Evolutionary conservation across 2,113 vertebrate species (phyloP).

Genomic region (Gymnarchus niloticus): DNA sequence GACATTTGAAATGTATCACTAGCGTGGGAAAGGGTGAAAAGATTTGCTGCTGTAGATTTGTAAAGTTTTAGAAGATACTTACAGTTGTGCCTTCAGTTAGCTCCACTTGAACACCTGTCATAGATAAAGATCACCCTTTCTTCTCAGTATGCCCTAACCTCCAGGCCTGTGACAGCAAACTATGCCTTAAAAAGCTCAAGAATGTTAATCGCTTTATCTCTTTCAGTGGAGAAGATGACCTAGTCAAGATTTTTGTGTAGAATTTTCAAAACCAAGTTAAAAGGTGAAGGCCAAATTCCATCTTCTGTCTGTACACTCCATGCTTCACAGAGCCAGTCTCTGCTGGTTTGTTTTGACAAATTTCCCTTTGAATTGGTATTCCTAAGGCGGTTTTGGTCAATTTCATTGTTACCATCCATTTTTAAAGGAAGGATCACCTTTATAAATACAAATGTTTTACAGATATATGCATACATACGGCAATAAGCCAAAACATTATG

Average conservation of each 20-base stretch:
- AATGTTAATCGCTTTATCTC: background rate
- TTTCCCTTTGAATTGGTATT: background rate
- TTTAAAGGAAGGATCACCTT: background rate
- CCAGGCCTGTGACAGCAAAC: background rate
- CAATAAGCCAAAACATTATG: too few species aligned
- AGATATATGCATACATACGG: too few species aligned
- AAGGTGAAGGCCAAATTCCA: background rate
- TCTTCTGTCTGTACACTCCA: background rate
- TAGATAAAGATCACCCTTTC: background rate
- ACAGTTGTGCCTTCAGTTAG: background rate
- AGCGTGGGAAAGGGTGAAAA: background rate
- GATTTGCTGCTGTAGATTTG: background rate
- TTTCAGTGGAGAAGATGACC: background rate
- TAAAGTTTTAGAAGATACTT: background rate
- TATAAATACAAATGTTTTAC: too few species aligned
- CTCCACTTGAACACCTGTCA: background rate
- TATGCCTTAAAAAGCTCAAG: background rate
- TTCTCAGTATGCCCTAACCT: background rate
- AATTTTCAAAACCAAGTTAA: background rate
- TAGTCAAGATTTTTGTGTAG: background rate
- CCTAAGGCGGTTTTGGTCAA: background rate
- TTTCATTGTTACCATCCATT: background rate
- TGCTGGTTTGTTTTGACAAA: background rate
- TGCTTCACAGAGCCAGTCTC: background rate
- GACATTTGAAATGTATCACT: background rate